Conservation (phyloP, 1,140 invertebrate species). For the Drosophila pruinosa region DNA sequence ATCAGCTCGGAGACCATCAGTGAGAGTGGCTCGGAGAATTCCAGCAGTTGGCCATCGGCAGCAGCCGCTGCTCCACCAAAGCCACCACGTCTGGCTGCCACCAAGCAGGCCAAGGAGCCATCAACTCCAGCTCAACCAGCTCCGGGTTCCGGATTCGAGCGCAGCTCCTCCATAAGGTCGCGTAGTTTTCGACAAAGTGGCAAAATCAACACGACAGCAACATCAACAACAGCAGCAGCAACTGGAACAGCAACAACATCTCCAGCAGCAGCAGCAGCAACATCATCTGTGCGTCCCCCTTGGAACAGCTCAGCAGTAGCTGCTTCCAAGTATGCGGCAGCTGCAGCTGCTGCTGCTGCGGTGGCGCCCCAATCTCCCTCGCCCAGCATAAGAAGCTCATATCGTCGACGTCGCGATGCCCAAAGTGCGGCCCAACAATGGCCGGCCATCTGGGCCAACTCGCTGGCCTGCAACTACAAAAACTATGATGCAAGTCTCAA, state of each 20-base stretch:
- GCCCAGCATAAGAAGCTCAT: conserved; percentile 61
- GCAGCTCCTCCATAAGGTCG: conserved; percentile 53
- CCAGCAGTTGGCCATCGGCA: conserved; percentile 62
- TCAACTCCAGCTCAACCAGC: conserved; percentile 11
- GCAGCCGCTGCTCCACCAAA: conserved; percentile 33
- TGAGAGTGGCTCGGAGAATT: conserved; percentile 84
- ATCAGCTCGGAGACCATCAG: conserved; percentile 85
- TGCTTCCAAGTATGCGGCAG: conserved; percentile 62
- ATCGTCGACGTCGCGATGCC: conserved; percentile 68
- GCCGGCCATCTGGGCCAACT: conserved; percentile 71
- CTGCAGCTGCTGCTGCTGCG: conserved; percentile 44
- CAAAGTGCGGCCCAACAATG: conserved; percentile 65
- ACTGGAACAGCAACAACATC: conserved; percentile 3
- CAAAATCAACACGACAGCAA: conserved; percentile 22
- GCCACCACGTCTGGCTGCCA: conserved; percentile 32
- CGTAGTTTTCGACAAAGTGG: conserved; percentile 57
- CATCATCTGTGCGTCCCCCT: conserved; percentile 79
- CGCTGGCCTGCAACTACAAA: conserved; percentile 69
- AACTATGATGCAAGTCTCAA: conserved; percentile 74
- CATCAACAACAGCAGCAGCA: conserved; percentile 13
- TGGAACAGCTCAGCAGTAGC: conserved; percentile 83
- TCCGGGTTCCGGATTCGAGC: conserved; percentile 52
- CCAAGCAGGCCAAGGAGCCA: conserved; percentile 41
- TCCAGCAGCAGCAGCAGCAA: conserved; percentile 4
- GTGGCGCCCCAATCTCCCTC: conserved; percentile 47